Evolutionary conservation across 1,140 invertebrate genomes (phyloP), one percentile per base, ranked within the genome.

Genomic region (Caerostris extrusa): DNA sequence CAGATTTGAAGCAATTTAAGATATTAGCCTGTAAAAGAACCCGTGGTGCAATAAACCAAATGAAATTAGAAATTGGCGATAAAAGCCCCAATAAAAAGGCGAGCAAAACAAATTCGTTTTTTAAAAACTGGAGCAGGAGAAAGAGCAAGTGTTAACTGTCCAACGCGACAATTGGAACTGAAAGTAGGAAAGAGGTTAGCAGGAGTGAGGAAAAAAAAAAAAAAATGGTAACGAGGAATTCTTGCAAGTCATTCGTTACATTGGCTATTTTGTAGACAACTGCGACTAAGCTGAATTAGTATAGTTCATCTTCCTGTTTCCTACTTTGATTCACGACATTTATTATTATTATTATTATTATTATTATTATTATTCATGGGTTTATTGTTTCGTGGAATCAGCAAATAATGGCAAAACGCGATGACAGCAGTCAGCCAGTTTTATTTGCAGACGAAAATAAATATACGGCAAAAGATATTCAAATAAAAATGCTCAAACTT

Each of bases 221-320:
- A 17, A 77, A 77, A 77, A 77, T 12, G 71, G 71, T 34, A 77
- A 50, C 71, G 71, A 77, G 71, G 71, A 77, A 77, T 77, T 77
- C 34, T 77, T 77, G 71, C 50, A 34, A 77, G 71, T 77, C 71
- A 77, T 77, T 77, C 71, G 10, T 12, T 77, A 34, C 71, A 77
- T 77, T 77, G 34, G 71, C 53, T 77, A 77, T 53, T 77, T 77
- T 50, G 71, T 77, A 77, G 71, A 77, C 71, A 77, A 34, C 71
- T 34, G 12, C 71, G 71, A 77, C 71, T 34, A 34, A 34, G 71
- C 7, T 34, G 34, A 77, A 77, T 77, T 77, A 67, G 14, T 67
- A 77, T 77, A 77, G 53, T 77, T 77, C 71, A 77, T 77, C 71
- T 50, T 77, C 71, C 53, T 3, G 10, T 77, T 77, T 77, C 71